A percentile compares a stretch with the other conserved stretches of the same genome.
Evolutionary conservation across 2,113 vertebrate species (phyloP).

Genomic region (Osmerus mordax): DNA sequence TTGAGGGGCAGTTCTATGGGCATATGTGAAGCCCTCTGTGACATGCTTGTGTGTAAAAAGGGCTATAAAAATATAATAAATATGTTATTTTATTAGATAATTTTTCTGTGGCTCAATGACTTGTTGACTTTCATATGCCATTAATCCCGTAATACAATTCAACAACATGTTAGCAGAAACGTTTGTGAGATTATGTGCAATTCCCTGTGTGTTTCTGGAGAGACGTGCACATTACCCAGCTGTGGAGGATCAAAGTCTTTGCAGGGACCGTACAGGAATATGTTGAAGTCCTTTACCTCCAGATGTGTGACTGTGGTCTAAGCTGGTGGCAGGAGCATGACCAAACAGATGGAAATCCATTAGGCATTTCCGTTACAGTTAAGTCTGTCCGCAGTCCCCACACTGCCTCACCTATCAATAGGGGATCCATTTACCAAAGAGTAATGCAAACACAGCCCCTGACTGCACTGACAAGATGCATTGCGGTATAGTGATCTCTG

Average conservation of each 20-base stretch:
- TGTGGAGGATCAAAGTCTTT: neutral
- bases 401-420: neutral
- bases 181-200: too few relatives aligned
- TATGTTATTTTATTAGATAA: too few relatives aligned
- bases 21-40: too few relatives aligned
- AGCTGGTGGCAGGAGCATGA: neutral
- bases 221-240: neutral
- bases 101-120: too few relatives aligned
- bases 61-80: too few relatives aligned
- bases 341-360: neutral
- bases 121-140: too few relatives aligned
- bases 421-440: neutral
- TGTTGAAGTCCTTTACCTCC: neutral
- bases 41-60: too few relatives aligned
- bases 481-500: neutral
- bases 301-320: neutral
- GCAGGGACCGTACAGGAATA: neutral
- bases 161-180: too few relatives aligned
- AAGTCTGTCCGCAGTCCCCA: neutral
- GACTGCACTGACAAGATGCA: neutral
- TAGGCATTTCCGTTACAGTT: neutral
- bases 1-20: too few relatives aligned
- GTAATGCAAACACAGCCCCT: neutral
- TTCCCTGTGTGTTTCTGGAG: too few relatives aligned
- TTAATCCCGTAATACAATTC: too few relatives aligned